Percentiles rank a stretch among this genome's conserved stretches.
Evolutionary conservation across 2,888 invertebrate genomes (phyloP).

Genomic region (Oxystoma pomonae): DNA sequence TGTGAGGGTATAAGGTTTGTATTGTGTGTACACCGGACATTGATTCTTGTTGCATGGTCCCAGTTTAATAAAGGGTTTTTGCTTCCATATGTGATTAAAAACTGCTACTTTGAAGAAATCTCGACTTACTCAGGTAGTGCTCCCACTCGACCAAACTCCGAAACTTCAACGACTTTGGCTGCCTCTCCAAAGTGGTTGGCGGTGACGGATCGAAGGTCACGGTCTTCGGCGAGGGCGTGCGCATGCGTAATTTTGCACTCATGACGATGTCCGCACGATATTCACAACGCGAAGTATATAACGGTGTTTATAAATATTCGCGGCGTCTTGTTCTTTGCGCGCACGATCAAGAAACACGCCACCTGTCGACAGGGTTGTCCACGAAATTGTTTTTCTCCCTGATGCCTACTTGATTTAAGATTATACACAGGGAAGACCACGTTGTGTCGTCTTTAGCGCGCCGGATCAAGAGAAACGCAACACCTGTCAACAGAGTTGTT

Average conservation of each 20-base stretch:
- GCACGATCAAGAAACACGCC: too few relatives aligned
- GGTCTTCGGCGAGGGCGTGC: slow-evolving; percentile 61
- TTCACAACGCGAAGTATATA: neutral
- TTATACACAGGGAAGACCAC: slow-evolving; percentile 35
- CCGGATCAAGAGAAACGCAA: too few relatives aligned
- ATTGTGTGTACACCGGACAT: too few relatives aligned
- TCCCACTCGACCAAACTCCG: slow-evolving; percentile 48
- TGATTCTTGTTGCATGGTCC: too few relatives aligned
- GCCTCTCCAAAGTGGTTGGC: slow-evolving; percentile 54
- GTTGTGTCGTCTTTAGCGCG: too few relatives aligned
- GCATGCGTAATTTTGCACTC: slow-evolving; percentile 58
- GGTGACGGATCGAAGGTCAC: slow-evolving; percentile 62
- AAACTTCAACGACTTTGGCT: slow-evolving; percentile 36
- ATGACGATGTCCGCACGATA: slow-evolving; percentile 37
- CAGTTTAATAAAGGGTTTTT: too few relatives aligned
- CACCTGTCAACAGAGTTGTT: too few relatives aligned
- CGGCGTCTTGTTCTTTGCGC: slow-evolving; percentile 9
- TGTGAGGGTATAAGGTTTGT: too few relatives aligned
- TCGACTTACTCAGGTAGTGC: slow-evolving; percentile 54
- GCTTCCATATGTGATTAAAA: too few relatives aligned
- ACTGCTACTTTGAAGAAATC: too few relatives aligned
- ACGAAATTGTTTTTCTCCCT: neutral
- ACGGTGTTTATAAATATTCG: slow-evolving; percentile 17
- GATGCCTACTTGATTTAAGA: neutral
- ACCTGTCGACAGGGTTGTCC: too few relatives aligned